These are phyloP conservation scores for Heptranchias perlo DNA, from an alignment of 2,113 vertebrate species.

Conservation along the genomic window DNA sequence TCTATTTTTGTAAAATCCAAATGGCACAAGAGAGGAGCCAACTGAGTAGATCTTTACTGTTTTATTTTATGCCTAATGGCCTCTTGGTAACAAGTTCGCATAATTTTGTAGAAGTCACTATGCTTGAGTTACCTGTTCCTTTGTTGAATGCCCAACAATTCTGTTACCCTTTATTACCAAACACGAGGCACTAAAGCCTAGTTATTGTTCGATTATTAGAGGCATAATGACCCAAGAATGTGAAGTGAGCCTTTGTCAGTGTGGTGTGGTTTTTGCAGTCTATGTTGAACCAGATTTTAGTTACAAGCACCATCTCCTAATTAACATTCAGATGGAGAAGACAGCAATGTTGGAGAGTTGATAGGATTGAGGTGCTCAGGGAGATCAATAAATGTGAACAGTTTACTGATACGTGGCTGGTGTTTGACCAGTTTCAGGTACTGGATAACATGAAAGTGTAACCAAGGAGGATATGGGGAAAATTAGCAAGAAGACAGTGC, in stretches of 20 bases:
- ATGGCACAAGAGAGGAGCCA: too few species aligned
- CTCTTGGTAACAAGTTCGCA: too few species aligned
- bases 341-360: background rate
- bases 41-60: background rate
- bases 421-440: too few species aligned
- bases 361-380: background rate
- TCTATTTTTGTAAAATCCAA: too few species aligned
- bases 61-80: background rate
- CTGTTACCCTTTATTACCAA: background rate
- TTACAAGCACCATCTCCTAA: too few species aligned
- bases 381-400: background rate
- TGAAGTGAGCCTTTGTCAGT: background rate
- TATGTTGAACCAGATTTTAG: too few species aligned
- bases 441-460: background rate
- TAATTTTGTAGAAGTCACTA: background rate
- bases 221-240: background rate
- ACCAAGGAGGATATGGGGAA: background rate
- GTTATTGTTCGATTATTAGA: background rate
- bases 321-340: background rate
- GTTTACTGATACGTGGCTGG: background rate
- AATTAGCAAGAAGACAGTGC: background rate
- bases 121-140: background rate
- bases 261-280: too few species aligned
- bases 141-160: background rate
- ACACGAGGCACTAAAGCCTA: too few species aligned